Conservation (phyloP, 2,888 invertebrate genomes). For the Cacoxenus indagator region DNA sequence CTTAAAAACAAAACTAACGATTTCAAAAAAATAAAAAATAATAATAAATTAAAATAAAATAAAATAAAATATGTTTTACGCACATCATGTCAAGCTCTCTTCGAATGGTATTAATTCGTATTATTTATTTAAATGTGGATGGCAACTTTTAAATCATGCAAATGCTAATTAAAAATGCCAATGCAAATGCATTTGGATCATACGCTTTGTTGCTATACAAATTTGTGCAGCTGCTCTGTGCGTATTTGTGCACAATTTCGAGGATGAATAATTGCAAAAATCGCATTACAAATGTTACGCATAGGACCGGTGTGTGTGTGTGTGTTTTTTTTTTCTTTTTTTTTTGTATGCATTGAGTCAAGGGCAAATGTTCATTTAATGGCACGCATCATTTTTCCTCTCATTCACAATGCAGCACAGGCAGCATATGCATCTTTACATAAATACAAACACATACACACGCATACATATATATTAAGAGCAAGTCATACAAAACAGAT, state of each 20-base stretch:
- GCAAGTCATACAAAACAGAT: neutral
- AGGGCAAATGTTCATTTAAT: conserved; percentile 1
- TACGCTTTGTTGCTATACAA: neutral
- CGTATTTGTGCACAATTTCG: neutral
- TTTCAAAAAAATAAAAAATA: neutral
- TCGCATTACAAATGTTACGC: neutral
- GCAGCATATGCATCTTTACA: neutral
- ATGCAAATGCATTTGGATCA: neutral
- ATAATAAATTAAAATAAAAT: neutral
- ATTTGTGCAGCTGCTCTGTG: neutral
- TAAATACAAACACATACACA: neutral
- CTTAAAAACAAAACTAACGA: conserved; percentile 42
- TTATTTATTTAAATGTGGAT: neutral
- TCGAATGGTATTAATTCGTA: neutral
- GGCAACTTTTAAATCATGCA: conserved; percentile 21
- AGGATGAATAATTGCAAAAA: conserved; percentile 3
- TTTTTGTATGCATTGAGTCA: neutral
- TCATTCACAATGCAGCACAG: neutral
- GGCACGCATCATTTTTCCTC: conserved; percentile 2
- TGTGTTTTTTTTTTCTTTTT: too few species aligned
- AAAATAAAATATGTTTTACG: neutral
- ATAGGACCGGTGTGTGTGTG: neutral
- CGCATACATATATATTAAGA: neutral
- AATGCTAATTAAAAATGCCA: conserved; percentile 21
- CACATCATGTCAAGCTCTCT: neutral